Percentiles rank a stretch among this genome's conserved stretches.
Conservation (phyloP, 2,888 invertebrate genomes). For the Hartigia nigra region DNA sequence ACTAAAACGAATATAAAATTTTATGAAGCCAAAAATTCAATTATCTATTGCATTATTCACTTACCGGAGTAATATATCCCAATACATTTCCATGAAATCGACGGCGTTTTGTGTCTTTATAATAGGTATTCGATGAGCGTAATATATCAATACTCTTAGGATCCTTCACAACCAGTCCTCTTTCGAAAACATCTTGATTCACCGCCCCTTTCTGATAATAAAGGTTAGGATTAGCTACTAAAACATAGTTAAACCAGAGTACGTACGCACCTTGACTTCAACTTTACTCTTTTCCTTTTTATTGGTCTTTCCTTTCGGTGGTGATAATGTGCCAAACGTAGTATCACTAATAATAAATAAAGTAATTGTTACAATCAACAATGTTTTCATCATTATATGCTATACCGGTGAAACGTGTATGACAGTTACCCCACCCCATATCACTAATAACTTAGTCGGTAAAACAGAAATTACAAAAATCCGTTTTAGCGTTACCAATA, state of each 20-base stretch:
- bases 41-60: slow-evolving; percentile 41
- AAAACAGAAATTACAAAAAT: neutral
- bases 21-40: neutral
- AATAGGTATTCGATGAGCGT: slow-evolving; percentile 80
- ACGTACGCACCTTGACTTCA: slow-evolving; percentile 32
- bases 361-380: slow-evolving; percentile 25
- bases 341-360: slow-evolving; percentile 26
- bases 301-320: slow-evolving; percentile 33
- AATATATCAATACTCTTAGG: slow-evolving; percentile 80
- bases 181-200: slow-evolving; percentile 75
- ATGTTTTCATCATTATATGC: slow-evolving; percentile 31
- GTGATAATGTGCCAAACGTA: slow-evolving; percentile 36
- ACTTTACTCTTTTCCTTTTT: slow-evolving; percentile 24
- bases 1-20: slow-evolving; percentile 71
- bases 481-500: neutral
- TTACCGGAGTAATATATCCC: slow-evolving; percentile 92
- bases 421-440: neutral
- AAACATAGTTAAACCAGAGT: neutral
- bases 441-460: neutral
- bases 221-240: neutral
- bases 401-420: neutral
- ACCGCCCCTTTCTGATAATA: slow-evolving; percentile 68
- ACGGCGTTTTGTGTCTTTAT: slow-evolving; percentile 74
- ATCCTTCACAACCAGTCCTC: slow-evolving; percentile 76
- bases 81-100: slow-evolving; percentile 81